Evolutionary conservation across 35 echinoderm and acorn worm species (phyloP).

Genomic region (Hemicentrotus pulcherrimus): DNA sequence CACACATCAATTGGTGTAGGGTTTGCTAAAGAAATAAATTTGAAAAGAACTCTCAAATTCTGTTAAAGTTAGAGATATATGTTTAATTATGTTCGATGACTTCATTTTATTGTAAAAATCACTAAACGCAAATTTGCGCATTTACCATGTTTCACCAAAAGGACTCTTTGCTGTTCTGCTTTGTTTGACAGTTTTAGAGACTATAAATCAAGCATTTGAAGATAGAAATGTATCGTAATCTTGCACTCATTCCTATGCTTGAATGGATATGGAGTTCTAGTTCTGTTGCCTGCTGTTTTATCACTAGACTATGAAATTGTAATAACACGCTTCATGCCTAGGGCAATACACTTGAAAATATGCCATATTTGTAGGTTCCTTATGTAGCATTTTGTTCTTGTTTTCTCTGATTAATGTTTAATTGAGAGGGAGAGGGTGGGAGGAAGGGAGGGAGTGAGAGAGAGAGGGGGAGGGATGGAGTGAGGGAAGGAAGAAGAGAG

Average conservation of each 20-base stretch:
- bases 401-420: constrained; percentile 14
- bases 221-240: too few relatives aligned
- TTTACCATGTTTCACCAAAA: too few relatives aligned
- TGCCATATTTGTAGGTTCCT: background rate
- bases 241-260: background rate
- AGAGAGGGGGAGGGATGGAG: background rate
- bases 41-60: too few relatives aligned
- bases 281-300: background rate
- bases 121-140: too few relatives aligned
- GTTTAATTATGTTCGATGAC: too few relatives aligned
- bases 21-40: too few relatives aligned
- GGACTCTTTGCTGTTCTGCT: too few relatives aligned
- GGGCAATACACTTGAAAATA: background rate
- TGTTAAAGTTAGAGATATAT: too few relatives aligned
- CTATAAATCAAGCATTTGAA: too few relatives aligned
- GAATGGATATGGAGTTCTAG: background rate
- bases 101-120: too few relatives aligned
- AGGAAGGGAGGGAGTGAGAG: background rate
- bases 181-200: too few relatives aligned
- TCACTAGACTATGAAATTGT: constrained; percentile 1
- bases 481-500: background rate
- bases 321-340: background rate
- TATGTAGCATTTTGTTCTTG: background rate
- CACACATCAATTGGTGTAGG: too few relatives aligned
- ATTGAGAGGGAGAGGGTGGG: background rate